Conservation (phyloP, 2,113 vertebrate genomes). For the Callithrix jacchus region DNA sequence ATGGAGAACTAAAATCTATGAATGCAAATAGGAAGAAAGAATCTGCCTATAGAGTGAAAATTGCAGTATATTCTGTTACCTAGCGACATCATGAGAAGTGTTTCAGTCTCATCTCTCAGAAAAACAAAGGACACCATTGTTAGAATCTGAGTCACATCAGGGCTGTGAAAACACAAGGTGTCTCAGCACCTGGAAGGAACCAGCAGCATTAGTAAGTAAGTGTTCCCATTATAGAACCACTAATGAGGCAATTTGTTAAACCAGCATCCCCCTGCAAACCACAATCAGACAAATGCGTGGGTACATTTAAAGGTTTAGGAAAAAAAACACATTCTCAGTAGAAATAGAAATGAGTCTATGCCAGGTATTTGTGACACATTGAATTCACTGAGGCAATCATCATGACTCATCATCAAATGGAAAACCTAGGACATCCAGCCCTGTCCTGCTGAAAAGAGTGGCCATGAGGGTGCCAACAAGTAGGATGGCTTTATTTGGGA, state of each 20-base stretch:
- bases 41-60: background rate
- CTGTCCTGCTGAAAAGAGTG: background rate
- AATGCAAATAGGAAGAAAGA: background rate
- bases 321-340: background rate
- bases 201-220: background rate
- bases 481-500: background rate
- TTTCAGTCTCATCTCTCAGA: background rate
- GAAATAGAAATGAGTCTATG: constrained; percentile 19
- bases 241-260: constrained; percentile 46
- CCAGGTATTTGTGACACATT: background rate
- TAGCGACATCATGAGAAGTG: background rate
- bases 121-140: constrained; percentile 27
- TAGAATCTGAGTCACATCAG: background rate
- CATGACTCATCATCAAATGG: background rate
- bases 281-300: background rate
- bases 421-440: background rate
- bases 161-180: background rate
- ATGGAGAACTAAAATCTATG: background rate
- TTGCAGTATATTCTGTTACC: constrained; percentile 14
- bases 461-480: no score
- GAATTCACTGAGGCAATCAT: background rate
- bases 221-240: background rate
- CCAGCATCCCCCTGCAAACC: background rate
- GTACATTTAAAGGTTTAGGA: background rate
- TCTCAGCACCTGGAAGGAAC: constrained; percentile 19